Base-by-base conservation (phyloP, 2,888 invertebrate genomes). In the Drosophila flavopinicola region DNA sequence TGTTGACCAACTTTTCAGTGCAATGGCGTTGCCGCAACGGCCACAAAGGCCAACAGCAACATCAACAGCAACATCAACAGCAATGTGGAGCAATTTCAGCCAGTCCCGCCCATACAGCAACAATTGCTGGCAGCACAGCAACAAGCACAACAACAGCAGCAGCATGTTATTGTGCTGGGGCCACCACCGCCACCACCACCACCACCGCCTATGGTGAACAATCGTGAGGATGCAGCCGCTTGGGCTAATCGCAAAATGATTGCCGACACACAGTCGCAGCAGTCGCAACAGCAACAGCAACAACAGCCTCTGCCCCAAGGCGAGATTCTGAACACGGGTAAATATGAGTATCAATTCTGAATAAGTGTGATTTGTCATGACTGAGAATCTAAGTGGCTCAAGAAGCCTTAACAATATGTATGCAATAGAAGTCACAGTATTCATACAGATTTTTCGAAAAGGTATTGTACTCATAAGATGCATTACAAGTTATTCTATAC, bases 181-280 rank as follows among this genome's bases (percentile, higher is more conserved):
- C 87, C 80, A 27, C 80, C 80, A 0, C 80, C 80, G 5, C 85
- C 80, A 15, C 80, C 80, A 7, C 80, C 80, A 4, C 86, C 86
- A 11, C 80, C 77, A 9, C 71, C 77, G 3, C 84, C 85, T 0
- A 68, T 84, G 49, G 75, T 84, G 6, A 88, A 89, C 51, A 90
- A 91, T 65, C 90, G 91, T 6, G 91, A 91, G 63, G 89, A 90
- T 67, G 88, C 90, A 1, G 85, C 88, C 48, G 88, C 90, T 30
- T 90, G 90, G 90, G 88, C 85, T 25, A 88, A 89, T 78, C 88
- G 90, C 39, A 88, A 90, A 79, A 82, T 85, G 32, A 84, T 88
- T 57, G 72, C 80, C 2, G 88, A 88, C 38, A 67, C 77, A 2
- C 83, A 87, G 25, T 68, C 78, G 17, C 75, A 71, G 20, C 69